phyloP scores from a whole-genome alignment of 2,888 invertebrate species.

The Athrips mouffetella region DNA sequence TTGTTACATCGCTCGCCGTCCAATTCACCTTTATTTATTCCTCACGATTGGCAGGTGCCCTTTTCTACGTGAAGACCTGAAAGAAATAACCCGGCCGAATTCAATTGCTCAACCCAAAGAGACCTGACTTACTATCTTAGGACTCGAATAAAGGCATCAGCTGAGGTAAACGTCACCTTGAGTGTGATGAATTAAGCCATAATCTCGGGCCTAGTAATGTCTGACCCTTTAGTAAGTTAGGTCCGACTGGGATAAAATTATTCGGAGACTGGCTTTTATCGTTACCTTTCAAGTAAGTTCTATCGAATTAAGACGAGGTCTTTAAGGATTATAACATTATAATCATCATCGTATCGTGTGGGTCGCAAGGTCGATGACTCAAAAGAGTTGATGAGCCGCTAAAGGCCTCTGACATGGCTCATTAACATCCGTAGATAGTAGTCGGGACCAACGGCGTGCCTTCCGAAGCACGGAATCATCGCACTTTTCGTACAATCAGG shows the following conservation, averaged over 20 bases:
- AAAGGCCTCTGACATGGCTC: too few species aligned
- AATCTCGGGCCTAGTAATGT: not conserved
- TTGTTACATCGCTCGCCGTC: constrained; percentile 3
- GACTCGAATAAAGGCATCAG: constrained; percentile 1
- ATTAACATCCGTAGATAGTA: too few species aligned
- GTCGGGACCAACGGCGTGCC: too few species aligned
- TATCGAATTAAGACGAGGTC: too few species aligned
- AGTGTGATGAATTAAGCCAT: constrained; percentile 5
- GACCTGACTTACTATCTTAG: not conserved
- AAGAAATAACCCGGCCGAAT: not conserved
- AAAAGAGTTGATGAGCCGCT: too few species aligned
- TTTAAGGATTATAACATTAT: too few species aligned
- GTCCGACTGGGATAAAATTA: not conserved
- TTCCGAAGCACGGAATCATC: too few species aligned
- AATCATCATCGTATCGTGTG: too few species aligned
- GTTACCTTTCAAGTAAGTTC: too few species aligned
- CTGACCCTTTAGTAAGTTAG: not conserved
- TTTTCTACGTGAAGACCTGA: constrained; percentile 3
- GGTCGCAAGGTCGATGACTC: too few species aligned
- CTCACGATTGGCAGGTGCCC: constrained; percentile 12
- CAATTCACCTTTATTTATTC: constrained; percentile 17
- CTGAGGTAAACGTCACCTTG: constrained; percentile 3
- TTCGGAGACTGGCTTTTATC: too few species aligned
- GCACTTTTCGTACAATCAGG: too few species aligned
- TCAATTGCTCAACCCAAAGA: not conserved